phyloP scores from a whole-genome alignment of 2,113 vertebrate genomes.

The Python bivittatus region DNA sequence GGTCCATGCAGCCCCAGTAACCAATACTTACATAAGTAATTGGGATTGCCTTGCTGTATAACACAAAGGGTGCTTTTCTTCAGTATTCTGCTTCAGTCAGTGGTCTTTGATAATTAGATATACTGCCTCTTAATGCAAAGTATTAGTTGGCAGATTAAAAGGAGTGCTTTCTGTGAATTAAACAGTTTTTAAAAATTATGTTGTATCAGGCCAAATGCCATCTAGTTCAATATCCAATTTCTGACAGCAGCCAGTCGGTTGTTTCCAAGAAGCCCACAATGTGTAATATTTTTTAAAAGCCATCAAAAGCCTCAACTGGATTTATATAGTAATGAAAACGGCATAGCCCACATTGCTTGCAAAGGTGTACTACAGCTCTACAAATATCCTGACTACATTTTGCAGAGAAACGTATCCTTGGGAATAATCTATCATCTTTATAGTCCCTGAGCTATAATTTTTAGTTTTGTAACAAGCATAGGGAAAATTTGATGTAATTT shows the following conservation, averaged over 20 bases:
- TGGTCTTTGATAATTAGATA: background rate
- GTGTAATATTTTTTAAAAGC: background rate
- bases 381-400: background rate
- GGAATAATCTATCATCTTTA: background rate
- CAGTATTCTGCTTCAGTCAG: too few species aligned
- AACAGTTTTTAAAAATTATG: background rate
- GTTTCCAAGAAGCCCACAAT: background rate
- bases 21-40: background rate
- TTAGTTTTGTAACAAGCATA: constrained; percentile 15
- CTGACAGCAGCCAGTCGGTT: background rate
- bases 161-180: background rate
- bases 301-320: background rate
- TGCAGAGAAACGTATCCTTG: background rate
- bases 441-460: background rate
- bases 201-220: background rate
- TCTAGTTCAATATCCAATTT: background rate
- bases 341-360: background rate
- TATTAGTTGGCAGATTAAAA: background rate
- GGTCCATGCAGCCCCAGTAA: background rate
- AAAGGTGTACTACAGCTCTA: background rate
- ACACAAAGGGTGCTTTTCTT: background rate
- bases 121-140: background rate
- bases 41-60: background rate
- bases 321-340: background rate
- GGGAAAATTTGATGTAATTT: background rate